Base-by-base conservation (phyloP, 64 coral and sea anemone genomes). In the Actinia tenebrosa region DNA sequence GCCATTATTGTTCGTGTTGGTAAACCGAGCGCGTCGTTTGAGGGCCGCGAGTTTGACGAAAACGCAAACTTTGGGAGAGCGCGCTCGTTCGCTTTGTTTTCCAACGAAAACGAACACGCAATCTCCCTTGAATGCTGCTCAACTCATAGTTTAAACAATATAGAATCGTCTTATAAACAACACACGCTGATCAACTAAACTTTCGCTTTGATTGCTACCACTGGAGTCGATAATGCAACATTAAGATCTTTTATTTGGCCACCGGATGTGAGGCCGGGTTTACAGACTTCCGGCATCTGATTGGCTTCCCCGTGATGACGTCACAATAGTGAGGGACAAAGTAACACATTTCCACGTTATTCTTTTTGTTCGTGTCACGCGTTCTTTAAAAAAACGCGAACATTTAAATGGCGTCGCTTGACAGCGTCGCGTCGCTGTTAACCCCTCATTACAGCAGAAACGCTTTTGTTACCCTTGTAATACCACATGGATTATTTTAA, bases 231-330 rank as follows among this genome's bases (percentile, higher is more conserved):
- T 37, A 37, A 37, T 85, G 83, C 60, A 85, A 85, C 53, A 85
- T 83, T 83, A 44, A 83, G 16, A 46, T 83, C 54, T 64, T 63
- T 85, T 85, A 61, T 61, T 85, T n/a, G 23, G 16, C 60, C 55
- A 85, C 83, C 83, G 83, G 83, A 85, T 85, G 83, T 85, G 13
- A 85, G 83, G 83, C 43, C 53, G 19, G 60, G 83, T 44, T 85
- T 85, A 44, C 54, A 85, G 83, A 85, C 83, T 85, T 85, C 83
- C 83, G 83, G 83, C 83, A 85, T 85, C 83, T 85, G 83, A 85
- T 85, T 85, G 83, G 83, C 83, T 85, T 85, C 56, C 69, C 60
- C 3, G 56, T 6, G 3, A 17, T 42, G 53, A 85, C 60, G 83
- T 85, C 83, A 85, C 83, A 85, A 85, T 85, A 85, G 17, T 2